phyloP scores from a whole-genome alignment of 30 jellyfish, hydroid and myxozoan species.

The Nemopilema nomurai region DNA sequence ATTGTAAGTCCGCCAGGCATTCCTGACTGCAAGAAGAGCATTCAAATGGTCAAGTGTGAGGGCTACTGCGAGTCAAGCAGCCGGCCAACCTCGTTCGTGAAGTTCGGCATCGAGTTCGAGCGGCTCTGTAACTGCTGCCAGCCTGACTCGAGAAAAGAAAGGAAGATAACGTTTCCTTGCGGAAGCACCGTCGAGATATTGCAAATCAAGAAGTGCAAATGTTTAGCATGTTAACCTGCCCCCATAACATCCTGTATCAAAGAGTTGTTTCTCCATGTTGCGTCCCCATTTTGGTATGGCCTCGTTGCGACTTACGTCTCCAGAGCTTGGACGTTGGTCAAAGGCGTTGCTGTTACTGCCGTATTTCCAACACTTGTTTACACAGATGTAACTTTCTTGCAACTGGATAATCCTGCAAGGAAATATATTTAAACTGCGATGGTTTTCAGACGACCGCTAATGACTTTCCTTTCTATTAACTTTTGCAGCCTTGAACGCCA shows the following conservation, averaged over 20 bases:
- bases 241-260: not conserved
- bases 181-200: constrained; percentile 62
- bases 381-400: no score
- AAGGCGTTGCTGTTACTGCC: no score
- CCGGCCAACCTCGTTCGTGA: constrained; percentile 25
- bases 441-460: no score
- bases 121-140: constrained; percentile 74
- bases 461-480: no score
- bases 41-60: constrained; percentile 73
- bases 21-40: constrained; percentile 61
- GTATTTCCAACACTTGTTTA: no score
- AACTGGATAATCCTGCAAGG: no score
- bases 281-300: not conserved
- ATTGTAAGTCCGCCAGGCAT: constrained; percentile 78
- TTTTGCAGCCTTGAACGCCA: no score
- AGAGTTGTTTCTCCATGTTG: not conserved
- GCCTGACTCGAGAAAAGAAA: constrained; percentile 41
- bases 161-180: constrained; percentile 61
- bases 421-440: no score
- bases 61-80: constrained; percentile 74
- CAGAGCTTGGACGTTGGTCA: no score
- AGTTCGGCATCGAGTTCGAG: constrained; percentile 47
- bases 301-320: not conserved
- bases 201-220: constrained; percentile 65
- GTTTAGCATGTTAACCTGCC: constrained; percentile 70